Base-by-base conservation (phyloP, 2,797 vertebrate species). In the Muscicapa comitata region DNA sequence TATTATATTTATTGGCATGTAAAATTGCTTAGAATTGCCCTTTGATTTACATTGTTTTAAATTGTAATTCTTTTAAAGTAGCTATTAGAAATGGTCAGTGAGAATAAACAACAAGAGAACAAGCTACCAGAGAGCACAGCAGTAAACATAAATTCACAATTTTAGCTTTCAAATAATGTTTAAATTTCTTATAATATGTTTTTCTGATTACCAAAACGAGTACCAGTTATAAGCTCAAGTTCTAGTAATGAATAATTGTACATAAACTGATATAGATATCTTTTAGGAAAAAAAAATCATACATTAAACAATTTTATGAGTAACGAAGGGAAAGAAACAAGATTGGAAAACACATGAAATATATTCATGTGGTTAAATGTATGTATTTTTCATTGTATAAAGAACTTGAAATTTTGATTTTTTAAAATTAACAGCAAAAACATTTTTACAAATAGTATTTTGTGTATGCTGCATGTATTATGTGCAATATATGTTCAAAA, bases 231-330 rank as follows among this genome's bases (percentile, higher is more conserved):
- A 82, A 87, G 4, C 1, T 90, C 28, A 59, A 59, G 9, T 77
- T 86, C 11, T 35, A 45, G 11, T 33, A 3, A 33, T 26, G 53
- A 93, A 57, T 53, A 89, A 33, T 17, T 54, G 20, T 15, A 43
- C 2, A 13, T 43, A 2, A 68, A 63, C 37, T 2, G 1, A 42
- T 25, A n/a, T 0, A 35, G 17, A 29, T 37, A 7, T 20, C 15
- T 45, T 71, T 61, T 17, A 50, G 24, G 7, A 53, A 79, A 76
- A 53, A 53, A 57, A 73, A 43, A 48, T 3, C 4, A 54, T 51
- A 1, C 6, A 29, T 53, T 28, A 13, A 50, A 17, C 2, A 55
- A 38, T 58, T 10, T 1, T 23, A 35, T 35, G 3, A 57, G 6
- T 26, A 72, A 53, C 37, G 13, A 17, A 8, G 4, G 8, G 0